Conservation (phyloP, 2,113 vertebrate genomes). For the Nerophis lumbriciformis region DNA sequence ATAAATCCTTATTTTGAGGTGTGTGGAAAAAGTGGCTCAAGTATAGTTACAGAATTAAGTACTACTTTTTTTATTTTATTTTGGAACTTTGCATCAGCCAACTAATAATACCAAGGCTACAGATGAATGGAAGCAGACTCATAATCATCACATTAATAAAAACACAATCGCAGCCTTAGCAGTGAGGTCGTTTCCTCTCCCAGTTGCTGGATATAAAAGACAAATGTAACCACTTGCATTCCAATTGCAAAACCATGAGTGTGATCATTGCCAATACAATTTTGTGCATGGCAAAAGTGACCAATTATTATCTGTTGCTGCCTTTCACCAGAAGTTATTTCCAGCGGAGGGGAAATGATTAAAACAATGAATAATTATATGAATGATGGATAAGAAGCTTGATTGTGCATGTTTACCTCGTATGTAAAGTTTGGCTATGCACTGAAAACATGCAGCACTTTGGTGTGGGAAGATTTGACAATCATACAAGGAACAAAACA, state of each 20-base stretch:
- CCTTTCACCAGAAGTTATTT: conserved; percentile 28
- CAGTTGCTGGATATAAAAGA: neutral
- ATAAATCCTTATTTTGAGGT: too few relatives aligned
- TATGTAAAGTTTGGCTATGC: neutral
- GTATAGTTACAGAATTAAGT: neutral
- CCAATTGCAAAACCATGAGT: conserved; percentile 27
- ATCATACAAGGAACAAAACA: conserved; percentile 50
- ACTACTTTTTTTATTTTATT: neutral
- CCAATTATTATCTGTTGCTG: conserved; percentile 40
- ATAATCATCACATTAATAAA: neutral
- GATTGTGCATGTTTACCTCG: neutral
- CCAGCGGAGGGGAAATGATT: conserved; percentile 32
- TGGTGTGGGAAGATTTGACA: conserved; percentile 9
- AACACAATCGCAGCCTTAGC: conserved; percentile 11
- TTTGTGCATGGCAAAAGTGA: conserved; percentile 42
- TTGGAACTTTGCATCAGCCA: conserved; percentile 21
- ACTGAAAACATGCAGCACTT: neutral
- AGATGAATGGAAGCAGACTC: conserved; percentile 26
- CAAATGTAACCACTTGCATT: conserved; percentile 22
- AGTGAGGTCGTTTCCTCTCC: conserved; percentile 20
- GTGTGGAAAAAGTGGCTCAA: too few relatives aligned
- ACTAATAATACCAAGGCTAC: conserved; percentile 25
- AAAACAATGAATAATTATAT: neutral
- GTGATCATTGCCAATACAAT: conserved; percentile 27
- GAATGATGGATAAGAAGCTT: too few relatives aligned